phyloP scores from a whole-genome alignment of 2,797 vertebrate genomes.

The Peromyscus nudipes region DNA sequence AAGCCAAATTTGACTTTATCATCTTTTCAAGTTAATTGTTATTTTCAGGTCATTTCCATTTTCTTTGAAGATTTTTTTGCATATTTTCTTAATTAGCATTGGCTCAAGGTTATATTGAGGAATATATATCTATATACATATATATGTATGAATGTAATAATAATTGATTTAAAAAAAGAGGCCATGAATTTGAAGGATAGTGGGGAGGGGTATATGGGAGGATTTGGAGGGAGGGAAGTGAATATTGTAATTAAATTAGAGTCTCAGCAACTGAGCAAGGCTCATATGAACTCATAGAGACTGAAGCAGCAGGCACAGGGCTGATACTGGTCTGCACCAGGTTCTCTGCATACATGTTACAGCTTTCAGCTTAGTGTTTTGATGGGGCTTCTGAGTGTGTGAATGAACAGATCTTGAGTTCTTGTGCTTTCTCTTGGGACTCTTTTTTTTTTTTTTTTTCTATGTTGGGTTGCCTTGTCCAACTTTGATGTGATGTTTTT shows the following conservation, averaged over 20 bases:
- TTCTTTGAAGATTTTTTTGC: conserved; percentile 50
- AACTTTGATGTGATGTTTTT: no score
- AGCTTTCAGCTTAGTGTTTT: background rate
- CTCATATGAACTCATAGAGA: background rate
- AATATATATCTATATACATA: background rate
- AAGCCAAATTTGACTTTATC: background rate
- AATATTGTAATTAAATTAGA: no score
- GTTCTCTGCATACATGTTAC: background rate
- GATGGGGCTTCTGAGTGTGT: background rate
- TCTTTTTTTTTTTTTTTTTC: no score
- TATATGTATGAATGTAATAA: no score
- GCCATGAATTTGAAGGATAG: no score
- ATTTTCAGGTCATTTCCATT: background rate
- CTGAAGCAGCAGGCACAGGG: no score
- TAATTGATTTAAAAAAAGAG: no score
- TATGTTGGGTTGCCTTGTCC: no score
- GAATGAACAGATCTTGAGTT: no score
- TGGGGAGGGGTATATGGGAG: no score
- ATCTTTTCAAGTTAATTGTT: background rate
- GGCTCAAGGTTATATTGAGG: background rate
- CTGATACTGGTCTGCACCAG: background rate
- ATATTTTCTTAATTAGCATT: conserved; percentile 1
- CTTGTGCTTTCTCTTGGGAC: no score
- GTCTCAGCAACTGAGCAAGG: background rate
- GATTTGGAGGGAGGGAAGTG: no score